Evolutionary conservation across 2,797 vertebrate species (phyloP), one percentile per base, ranked within the genome.

Genomic region (Spheniscus humboldti): DNA sequence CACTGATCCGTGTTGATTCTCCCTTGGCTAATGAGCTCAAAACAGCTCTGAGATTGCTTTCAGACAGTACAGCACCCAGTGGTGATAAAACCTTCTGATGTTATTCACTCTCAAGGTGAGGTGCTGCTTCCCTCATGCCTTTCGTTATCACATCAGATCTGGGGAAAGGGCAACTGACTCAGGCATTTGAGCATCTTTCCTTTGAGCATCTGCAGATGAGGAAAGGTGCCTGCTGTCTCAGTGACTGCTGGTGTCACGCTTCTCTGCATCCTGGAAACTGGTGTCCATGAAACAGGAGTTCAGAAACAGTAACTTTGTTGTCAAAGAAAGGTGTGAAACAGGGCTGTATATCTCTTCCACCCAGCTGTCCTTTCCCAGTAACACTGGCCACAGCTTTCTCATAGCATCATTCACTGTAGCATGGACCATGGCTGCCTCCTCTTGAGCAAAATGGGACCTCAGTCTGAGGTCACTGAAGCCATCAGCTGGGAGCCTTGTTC

Each of bases 351-450:
- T 53, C 73, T 73, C 55, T 50, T 25, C 39, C 41, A n/a, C 7
- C 4, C 60, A 56, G 23, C 9, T 60, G 41, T 74, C 47, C 50
- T 69, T 78, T 39, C 35, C 41, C 33, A 28, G 37, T 23, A 30
- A 12, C 4, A 8, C 25, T 8, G 6, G 9, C 45, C 3, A 8
- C 76, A 78, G 56, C 52, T 47, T 52, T 71, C 52, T 64, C 3
- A 1, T 24, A 31, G 41, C 1, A 2, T 25, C 18, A 2, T 47
- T 53, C 10, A 5, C 18, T 57, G 33, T 23, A 55, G 55, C 56
- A 14, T 2, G 11, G 60, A 30, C 37, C 7, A 15, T 0, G 4
- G 14, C 1, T 35, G 7, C 22, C 48, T 27, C n/a, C 30, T 71
- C n/a, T 62, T 66, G 15, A 39, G n/a, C 15, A 39, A 76, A 24